Conservation (phyloP, 2,113 vertebrate species). For the Macquaria australasica region DNA sequence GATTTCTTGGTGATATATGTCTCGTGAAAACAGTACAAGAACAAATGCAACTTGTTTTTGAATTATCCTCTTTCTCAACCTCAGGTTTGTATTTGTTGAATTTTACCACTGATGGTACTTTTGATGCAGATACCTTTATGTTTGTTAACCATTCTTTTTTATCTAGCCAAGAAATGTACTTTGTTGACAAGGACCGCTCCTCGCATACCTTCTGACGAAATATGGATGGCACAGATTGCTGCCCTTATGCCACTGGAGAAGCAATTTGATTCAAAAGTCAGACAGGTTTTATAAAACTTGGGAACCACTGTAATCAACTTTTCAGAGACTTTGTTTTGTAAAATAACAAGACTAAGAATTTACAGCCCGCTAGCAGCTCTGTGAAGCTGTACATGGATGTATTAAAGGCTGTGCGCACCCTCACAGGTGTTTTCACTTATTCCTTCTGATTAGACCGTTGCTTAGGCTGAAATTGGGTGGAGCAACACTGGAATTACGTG, state of each 20-base stretch:
- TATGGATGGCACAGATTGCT: background rate
- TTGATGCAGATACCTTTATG: background rate
- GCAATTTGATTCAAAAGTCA: background rate
- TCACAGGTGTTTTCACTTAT: background rate
- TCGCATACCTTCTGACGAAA: background rate
- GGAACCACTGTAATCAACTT: background rate
- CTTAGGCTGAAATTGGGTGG: background rate
- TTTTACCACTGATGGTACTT: background rate
- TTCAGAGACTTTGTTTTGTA: background rate
- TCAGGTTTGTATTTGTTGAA: background rate
- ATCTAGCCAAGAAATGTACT: background rate
- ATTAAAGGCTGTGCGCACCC: background rate
- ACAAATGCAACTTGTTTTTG: constrained; percentile 6
- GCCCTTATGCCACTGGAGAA: background rate
- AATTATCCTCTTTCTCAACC: background rate
- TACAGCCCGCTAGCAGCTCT: background rate
- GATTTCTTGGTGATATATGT: constrained; percentile 32
- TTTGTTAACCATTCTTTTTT: background rate
- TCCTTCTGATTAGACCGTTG: background rate
- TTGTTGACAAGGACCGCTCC: background rate
- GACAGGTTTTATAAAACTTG: background rate
- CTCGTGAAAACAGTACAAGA: background rate
- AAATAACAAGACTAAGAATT: background rate
- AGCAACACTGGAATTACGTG: background rate
- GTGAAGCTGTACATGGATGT: background rate